Base-by-base conservation (phyloP, 2,888 invertebrate species). In the Halictus quadricinctus region DNA sequence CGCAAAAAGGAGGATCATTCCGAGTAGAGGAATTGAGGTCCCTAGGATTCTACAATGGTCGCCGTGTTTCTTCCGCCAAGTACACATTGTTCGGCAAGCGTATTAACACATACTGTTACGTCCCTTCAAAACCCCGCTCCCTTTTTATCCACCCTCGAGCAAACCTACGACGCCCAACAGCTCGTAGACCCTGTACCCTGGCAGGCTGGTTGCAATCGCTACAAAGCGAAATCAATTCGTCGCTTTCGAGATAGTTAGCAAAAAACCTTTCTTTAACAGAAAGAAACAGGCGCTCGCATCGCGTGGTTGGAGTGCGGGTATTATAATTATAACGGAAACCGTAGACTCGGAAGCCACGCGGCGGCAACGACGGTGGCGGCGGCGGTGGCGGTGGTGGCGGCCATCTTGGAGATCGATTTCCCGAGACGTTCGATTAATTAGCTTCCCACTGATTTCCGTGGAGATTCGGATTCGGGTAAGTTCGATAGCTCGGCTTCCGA, bases 61-160 rank as follows among this genome's bases (percentile, higher is more conserved):
- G 70, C 70, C n/a, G 70, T 70, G 73, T 54, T 43, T 70, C 70
- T n/a, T 70, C 70, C 70, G 70, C 70, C 70, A 70, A 70, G n/a
- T 70, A 70, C 70, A 70, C 77, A 83, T 83, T 88, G 84, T 75
- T 90, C 90, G 89, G 90, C 84, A 81, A 88, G 85, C 87, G 87
- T 88, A 77, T 80, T 82, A 80, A 79, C 83, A 84, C 70, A 72
- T 72, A 54, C 73, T 72, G 72, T n/a, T 87, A 69, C 60, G 64
- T 87, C 88, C 89, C 86, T 91, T 91, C 91, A 91, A 90, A 91
- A 91, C 89, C 91, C 91, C 91, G 91, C 91, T 91, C 91, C 91
- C 91, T 90, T 85, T 70, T 64, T 18, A 36, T 64, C 54, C 76
- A 76, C 60, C 75, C 72, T 36, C 21, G 2, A 54, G n/a, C 73